Base-by-base conservation (phyloP, 37 sponge, comb jelly and placozoan genomes). In the Mnemiopsis leidyi region DNA sequence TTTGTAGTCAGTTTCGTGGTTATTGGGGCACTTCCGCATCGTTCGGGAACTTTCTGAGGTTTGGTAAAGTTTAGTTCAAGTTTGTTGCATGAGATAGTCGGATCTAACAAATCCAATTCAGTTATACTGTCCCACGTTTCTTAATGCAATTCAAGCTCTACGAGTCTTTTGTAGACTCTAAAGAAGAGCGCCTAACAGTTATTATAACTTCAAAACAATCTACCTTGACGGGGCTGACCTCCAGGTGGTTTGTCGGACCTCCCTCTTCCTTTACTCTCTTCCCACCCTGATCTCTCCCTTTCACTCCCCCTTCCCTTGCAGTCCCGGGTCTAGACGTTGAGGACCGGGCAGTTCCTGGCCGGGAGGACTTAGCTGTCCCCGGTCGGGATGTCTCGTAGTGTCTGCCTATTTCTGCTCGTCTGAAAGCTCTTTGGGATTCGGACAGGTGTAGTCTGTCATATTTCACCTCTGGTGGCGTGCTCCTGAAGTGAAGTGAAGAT, bases 11-110 rank as follows among this genome's bases (percentile, higher is more conserved):
- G 13, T 48, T 48, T 34, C 1, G 79, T 77, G 32, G 79, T 77
- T 77, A 32, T 32, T 32, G 79, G 79, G 1, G 79, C 79, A 34
- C 79, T 77, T 26, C 32, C 33, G 33, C 79, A 77, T 32, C 79
- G 33, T 28, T 26, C 32, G 16, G 79, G 32, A 31, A 32, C 30
- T 77, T 32, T 77, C 79, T 77, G 25, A 23, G 20, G 3, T 21
- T 21, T 20, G 20, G 68, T 67, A 67, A 20, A 67, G 20, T 67
- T 20, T 21, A 20, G 68, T 67, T 13, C 13, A 20, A 21, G 18
- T 21, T 67, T 20, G 13, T 67, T 67, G 13, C 68, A 67, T 67
- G 68, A 20, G 68, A 21, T 67, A 21, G 13, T 21, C 68, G n/a
- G n/a, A n/a, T n/a, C n/a, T n/a, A n/a, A n/a, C n/a, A n/a, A n/a